A percentile compares a stretch with the other conserved stretches of the same genome.
These are phyloP conservation scores for Gallinago stenura DNA, from an alignment of 2,797 vertebrate genomes.

Conservation along the genomic window DNA sequence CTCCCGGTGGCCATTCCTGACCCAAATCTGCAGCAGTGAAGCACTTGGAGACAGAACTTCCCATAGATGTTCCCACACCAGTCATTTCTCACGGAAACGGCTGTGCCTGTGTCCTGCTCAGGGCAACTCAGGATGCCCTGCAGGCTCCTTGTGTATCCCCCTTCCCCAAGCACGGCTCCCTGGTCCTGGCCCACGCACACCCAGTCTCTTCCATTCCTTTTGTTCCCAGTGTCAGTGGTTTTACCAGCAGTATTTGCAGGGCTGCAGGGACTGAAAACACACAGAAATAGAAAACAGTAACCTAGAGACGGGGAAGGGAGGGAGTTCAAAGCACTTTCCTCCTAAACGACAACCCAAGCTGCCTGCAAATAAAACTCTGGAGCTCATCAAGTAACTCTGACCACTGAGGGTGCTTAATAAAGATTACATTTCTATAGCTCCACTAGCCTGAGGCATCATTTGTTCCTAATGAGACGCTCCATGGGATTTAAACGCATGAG, in stretches of 20 bases:
- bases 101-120: background rate
- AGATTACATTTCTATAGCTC: conserved; percentile 47
- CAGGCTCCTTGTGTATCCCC: background rate
- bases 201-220: background rate
- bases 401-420: conserved; percentile 59
- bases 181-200: background rate
- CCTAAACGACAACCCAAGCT: background rate
- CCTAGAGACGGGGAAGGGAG: background rate
- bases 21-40: background rate
- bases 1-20: background rate
- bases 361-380: conserved; percentile 39
- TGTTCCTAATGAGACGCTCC: conserved; percentile 58
- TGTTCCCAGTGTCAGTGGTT: background rate
- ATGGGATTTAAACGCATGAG: conserved; percentile 30
- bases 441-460: conserved; percentile 56
- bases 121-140: background rate
- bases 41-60: background rate
- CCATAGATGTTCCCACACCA: background rate
- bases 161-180: background rate
- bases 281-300: background rate
- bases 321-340: conserved; percentile 17
- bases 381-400: conserved; percentile 58
- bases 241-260: background rate
- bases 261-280: background rate
- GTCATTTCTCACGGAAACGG: rapidly evolving